These are phyloP conservation scores for Gambusia holbrooki DNA, from an alignment of 2,113 vertebrate genomes.

Conservation along the genomic window DNA sequence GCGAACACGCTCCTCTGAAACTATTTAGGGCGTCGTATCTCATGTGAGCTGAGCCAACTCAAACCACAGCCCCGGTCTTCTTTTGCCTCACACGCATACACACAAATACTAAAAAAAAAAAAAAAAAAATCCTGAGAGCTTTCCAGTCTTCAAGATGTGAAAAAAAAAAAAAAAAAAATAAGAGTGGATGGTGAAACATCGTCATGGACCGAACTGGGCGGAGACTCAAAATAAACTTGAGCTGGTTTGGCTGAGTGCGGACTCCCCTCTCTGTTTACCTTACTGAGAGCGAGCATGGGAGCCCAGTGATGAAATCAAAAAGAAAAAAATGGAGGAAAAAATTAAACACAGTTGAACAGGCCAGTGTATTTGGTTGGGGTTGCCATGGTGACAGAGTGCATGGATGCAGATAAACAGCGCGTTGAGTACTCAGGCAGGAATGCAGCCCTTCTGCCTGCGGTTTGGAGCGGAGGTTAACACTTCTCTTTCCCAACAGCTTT, in stretches of 20 bases:
- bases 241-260: conserved; percentile 69
- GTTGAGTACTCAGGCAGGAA: conserved; percentile 78
- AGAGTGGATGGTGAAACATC: conserved; percentile 72
- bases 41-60: conserved; percentile 64
- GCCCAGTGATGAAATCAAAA: conserved; percentile 79
- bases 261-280: conserved; percentile 77
- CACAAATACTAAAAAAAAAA: neutral
- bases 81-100: conserved; percentile 39
- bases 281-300: conserved; percentile 76
- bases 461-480: conserved; percentile 79
- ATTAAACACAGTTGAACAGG: conserved; percentile 75
- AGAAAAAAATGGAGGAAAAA: conserved; percentile 65
- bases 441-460: conserved; percentile 77
- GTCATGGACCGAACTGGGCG: conserved; percentile 74
- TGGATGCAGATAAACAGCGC: conserved; percentile 80
- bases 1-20: conserved; percentile 64
- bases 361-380: conserved; percentile 77
- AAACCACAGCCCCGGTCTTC: conserved; percentile 64
- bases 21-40: conserved; percentile 74
- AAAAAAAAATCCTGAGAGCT: conserved; percentile 42
- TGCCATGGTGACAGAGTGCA: conserved; percentile 75
- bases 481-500: conserved; percentile 76
- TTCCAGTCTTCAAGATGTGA: conserved; percentile 74
- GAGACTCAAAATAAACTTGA: conserved; percentile 78
- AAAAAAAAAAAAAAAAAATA: conserved; percentile 74